phyloP scores from a whole-genome alignment of 2,888 invertebrate genomes.

The Athripsodes cinereus region DNA sequence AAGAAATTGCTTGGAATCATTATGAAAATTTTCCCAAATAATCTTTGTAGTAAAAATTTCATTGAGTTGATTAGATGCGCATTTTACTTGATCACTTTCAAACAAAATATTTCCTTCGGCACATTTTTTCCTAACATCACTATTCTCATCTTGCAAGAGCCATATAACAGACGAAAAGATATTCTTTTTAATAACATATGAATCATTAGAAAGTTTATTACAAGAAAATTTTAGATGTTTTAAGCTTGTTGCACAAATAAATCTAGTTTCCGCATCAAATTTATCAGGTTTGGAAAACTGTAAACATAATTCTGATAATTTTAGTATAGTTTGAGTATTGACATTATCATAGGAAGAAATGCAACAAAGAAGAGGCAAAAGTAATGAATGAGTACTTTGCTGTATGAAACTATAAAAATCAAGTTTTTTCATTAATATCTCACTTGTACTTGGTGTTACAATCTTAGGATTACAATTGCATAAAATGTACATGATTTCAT shows the following conservation, averaged over 20 bases:
- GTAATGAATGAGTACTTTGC: constrained; percentile 8
- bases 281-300: constrained; percentile 36
- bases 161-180: constrained; percentile 40
- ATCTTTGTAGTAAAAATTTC: constrained; percentile 17
- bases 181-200: constrained; percentile 33
- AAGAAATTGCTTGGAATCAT: constrained; percentile 31
- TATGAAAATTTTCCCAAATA: constrained; percentile 9
- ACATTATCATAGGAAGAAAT: constrained; percentile 9
- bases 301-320: constrained; percentile 33
- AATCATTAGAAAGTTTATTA: not conserved
- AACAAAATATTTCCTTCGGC: constrained; percentile 27
- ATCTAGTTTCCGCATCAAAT: constrained; percentile 40
- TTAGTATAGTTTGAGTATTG: not conserved
- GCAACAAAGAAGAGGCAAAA: constrained; percentile 19
- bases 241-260: constrained; percentile 38
- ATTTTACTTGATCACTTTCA: not conserved
- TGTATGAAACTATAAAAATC: not conserved
- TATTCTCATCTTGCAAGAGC: constrained; percentile 51
- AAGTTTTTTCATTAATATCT: not conserved
- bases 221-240: constrained; percentile 36
- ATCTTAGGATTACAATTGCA: not conserved
- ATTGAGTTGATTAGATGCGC: constrained; percentile 6
- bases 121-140: constrained; percentile 42
- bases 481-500: not conserved
- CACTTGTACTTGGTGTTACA: not conserved